Base-by-base conservation (phyloP, 2,797 vertebrate genomes). In the Spheniscus humboldti region DNA sequence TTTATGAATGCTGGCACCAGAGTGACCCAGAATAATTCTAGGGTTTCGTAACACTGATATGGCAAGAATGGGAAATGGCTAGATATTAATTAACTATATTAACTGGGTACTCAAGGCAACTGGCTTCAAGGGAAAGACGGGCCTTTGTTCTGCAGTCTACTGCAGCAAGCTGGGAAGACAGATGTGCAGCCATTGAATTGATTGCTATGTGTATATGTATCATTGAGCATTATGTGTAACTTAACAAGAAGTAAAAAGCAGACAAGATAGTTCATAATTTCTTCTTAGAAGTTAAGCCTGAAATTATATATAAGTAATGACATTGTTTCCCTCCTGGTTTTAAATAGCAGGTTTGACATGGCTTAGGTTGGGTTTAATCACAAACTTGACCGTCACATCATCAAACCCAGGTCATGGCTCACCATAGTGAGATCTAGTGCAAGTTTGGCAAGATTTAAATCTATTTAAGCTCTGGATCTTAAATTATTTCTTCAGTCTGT, bases 1-100 rank as follows among this genome's bases (percentile, higher is more conserved):
- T 52, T 90, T 83, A 75, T 25, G 55, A 95, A 72, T 59, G 60
- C 64, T 95, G 91, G 83, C 83, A 94, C 77, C 71, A 92, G 77
- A 82, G 56, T 85, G 92, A 95, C 88, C 86, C 88, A 95, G 95
- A 95, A 94, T 87, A 79, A 89, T 93, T 92, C 75, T 80, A 56
- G 57, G 77, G 80, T 97, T 97, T 97, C 33, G 6, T 97, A 96
- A 97, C 94, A 80, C 80, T 80, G 76, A 68, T 81, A 57, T 5
- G 8, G 60, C 79, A 79, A 84, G 73, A 76, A 73, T 76, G 66
- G 48, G 30, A 94, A 91, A 76, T 53, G n/a, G 66, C 59, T 94
- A 76, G 79, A 66, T 86, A 76, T 82, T 94, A 96, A 96, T 86
- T 96, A 94, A 93, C 83, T 90, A 33, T 88, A 90, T 95, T 94